These are phyloP conservation scores for Arremon brunneinucha DNA, from an alignment of 2,797 vertebrate species.

Conservation along the genomic window DNA sequence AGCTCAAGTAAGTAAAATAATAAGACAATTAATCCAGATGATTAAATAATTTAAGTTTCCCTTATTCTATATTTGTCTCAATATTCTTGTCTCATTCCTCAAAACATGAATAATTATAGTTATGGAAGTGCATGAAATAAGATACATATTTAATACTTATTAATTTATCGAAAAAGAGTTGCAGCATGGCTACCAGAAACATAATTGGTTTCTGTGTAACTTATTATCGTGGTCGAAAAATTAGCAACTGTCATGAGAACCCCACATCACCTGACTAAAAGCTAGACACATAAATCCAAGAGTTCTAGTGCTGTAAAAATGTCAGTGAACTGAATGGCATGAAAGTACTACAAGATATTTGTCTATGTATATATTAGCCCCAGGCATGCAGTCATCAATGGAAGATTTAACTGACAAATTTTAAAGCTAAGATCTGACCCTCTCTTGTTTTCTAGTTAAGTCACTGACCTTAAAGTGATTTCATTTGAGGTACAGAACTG, in stretches of 20 bases:
- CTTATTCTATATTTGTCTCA: not conserved
- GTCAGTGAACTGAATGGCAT: conserved; percentile 24
- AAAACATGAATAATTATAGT: conserved; percentile 18
- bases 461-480: not conserved
- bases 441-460: not conserved
- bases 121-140: not conserved
- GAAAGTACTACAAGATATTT: conserved; percentile 33
- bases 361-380: not conserved
- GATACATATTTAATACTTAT: conserved; percentile 21
- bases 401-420: conserved; percentile 18
- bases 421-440: not conserved
- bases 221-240: conserved; percentile 68
- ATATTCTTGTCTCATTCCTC: conserved; percentile 1
- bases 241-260: conserved; percentile 60
- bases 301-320: conserved; percentile 49
- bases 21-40: not conserved
- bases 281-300: conserved; percentile 56
- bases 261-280: conserved; percentile 49
- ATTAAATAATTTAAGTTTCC: not conserved
- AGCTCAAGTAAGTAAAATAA: not conserved
- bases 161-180: conserved; percentile 21
- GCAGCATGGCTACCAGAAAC: not conserved
- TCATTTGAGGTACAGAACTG: conserved; percentile 6
- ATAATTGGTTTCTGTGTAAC: conserved; percentile 45
- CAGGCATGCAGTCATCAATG: not conserved